Evolutionary conservation across 2,888 invertebrate species (phyloP), one percentile per base, ranked within the genome.

Genomic region (Polietes domitor): DNA sequence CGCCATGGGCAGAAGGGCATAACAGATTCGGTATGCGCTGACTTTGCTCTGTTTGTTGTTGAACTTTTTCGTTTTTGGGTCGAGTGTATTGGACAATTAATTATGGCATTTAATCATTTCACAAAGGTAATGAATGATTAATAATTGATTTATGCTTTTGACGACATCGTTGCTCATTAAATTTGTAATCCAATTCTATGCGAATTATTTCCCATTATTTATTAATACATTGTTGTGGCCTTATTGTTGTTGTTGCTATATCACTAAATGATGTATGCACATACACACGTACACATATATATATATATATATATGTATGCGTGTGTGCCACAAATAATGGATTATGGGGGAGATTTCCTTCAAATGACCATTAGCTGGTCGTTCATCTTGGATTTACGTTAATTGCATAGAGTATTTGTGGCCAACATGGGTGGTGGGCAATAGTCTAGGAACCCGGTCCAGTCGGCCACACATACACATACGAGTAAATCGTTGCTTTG

Each of bases 111-210:
- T 74, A 79, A 79, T 74, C 74, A 70, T 43, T 47, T 26, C 50
- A 65, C 61, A 68, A 24, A 41, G 68, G 43, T 43, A 65, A 41
- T 24, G 61, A 26, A 28, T 41, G 68, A 68, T 68, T 68, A 68
- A 68, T 68, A 68, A 68, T 68, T 68, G 68, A 68, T 68, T 68
- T 68, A 68, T 68, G 37, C 32, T 37, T 19, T 63, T 28, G 68
- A 43, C 65, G 53, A 43, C 50, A 61, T 50, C 19, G 50, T 58
- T 53, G 21, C 80, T 80, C 80, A 80, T 80, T 74, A 80, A 80
- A 74, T 68, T 70, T 70, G 80, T 58, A 80, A 80, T 75, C 70
- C 80, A 80, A 80, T 75, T 75, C 74, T 28, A 43, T 28, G 21
- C 58, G 41, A 68, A 68, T 68, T 43, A 68, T 68, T 68, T 24